These are phyloP conservation scores for Mastigias papua DNA, from an alignment of 30 jellyfish, hydroid and myxozoan species.

Conservation along the genomic window DNA sequence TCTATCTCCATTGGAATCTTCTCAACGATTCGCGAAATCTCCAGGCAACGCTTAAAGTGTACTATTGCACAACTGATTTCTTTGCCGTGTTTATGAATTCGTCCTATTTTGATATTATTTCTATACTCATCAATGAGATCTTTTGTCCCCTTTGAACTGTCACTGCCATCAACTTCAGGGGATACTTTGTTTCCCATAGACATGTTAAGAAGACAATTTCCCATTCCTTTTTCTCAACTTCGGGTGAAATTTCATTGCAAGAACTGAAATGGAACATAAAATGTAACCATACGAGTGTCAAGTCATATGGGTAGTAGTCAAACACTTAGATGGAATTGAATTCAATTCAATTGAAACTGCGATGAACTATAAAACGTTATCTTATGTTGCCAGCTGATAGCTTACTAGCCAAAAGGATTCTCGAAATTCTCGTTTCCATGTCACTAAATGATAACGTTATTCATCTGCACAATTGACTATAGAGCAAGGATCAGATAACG, in stretches of 20 bases:
- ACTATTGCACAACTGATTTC: background rate
- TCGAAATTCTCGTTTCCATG: no score
- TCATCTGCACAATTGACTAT: no score
- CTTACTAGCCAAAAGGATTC: no score
- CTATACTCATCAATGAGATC: background rate
- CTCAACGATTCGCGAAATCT: background rate
- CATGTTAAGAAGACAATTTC: background rate
- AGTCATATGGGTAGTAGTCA: no score
- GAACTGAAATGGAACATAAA: no score
- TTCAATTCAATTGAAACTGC: no score
- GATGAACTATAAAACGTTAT: no score
- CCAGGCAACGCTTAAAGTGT: background rate
- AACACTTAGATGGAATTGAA: no score
- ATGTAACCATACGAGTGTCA: no score
- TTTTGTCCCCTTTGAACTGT: background rate
- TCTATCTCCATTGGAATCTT: background rate
- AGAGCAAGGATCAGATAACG: no score
- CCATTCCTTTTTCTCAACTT: background rate
- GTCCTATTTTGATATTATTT: background rate
- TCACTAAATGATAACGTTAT: no score
- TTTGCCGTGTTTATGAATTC: background rate
- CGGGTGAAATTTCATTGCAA: background rate
- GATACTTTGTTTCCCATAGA: background rate
- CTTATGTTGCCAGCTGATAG: no score
- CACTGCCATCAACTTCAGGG: background rate